Conservation (phyloP, 2,113 vertebrate genomes). For the Pandion haliaetus region DNA sequence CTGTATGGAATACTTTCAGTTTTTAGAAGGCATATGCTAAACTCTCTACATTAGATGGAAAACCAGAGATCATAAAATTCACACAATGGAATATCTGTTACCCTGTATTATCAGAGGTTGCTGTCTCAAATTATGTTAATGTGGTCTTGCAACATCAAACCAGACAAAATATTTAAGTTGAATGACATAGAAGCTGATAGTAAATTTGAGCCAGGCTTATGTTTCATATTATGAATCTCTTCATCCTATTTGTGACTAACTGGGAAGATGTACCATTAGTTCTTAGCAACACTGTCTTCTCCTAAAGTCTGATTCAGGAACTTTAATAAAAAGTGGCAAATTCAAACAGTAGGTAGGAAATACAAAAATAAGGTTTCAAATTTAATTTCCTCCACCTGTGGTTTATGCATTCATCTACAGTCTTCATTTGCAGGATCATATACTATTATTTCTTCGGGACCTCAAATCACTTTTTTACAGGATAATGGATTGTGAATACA, state of each 20-base stretch:
- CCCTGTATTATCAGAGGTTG: slow-evolving; percentile 7
- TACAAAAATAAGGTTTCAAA: neutral
- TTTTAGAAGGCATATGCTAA: slow-evolving; percentile 10
- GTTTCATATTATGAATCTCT: neutral
- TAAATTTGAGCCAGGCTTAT: neutral
- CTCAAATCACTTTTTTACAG: neutral
- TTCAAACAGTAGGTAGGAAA: neutral
- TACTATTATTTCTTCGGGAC: neutral
- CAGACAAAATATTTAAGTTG: neutral
- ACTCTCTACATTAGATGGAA: neutral
- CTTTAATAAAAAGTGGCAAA: neutral
- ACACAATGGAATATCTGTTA: slow-evolving; percentile 10
- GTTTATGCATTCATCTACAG: neutral
- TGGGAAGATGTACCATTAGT: neutral
- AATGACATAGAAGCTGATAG: neutral
- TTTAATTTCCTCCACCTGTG: neutral
- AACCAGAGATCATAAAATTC: neutral
- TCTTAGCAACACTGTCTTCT: neutral
- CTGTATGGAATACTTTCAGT: slow-evolving; percentile 12
- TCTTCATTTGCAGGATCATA: neutral
- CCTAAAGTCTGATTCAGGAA: neutral
- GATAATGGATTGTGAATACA: neutral
- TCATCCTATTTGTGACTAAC: neutral
- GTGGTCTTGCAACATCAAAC: neutral
- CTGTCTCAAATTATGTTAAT: neutral